Evolutionary conservation across 2,113 vertebrate genomes (phyloP).

Genomic region (Oophaga pumilio): DNA sequence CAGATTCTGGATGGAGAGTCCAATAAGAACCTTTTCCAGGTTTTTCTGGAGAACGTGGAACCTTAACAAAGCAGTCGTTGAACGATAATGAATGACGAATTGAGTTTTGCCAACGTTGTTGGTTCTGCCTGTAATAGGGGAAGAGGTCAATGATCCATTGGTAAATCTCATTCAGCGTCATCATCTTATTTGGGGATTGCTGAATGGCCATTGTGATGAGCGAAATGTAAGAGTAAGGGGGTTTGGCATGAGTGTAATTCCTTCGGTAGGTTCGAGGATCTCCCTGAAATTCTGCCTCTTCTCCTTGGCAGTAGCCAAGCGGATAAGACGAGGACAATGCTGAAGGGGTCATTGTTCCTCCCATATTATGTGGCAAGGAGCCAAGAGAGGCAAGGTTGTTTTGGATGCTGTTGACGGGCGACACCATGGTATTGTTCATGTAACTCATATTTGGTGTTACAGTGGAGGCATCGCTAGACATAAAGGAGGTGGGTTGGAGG

Average conservation of each 20-base stretch:
- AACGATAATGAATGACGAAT: constrained; percentile 62
- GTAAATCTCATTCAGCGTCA: constrained; percentile 64
- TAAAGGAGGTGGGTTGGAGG: constrained; percentile 39
- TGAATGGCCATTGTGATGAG: constrained; percentile 66
- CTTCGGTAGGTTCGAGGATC: constrained; percentile 57
- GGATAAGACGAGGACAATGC: constrained; percentile 22
- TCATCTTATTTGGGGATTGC: constrained; percentile 60
- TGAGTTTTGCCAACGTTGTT: constrained; percentile 63
- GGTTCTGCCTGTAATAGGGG: constrained; percentile 64
- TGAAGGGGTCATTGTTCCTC: constrained; percentile 10
- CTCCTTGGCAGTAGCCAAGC: constrained; percentile 37
- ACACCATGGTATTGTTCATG: constrained; percentile 33
- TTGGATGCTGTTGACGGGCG: constrained; percentile 23
- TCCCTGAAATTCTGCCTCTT: constrained; percentile 50
- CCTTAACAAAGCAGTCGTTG: constrained; percentile 63
- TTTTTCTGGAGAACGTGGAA: constrained; percentile 62
- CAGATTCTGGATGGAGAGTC: constrained; percentile 63
- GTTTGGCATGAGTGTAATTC: constrained; percentile 63
- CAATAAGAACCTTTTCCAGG: constrained; percentile 64
- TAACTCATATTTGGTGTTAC: constrained; percentile 33
- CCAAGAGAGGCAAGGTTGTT: constrained; percentile 19
- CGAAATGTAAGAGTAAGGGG: constrained; percentile 60
- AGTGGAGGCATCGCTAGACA: constrained; percentile 25
- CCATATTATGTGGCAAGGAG: constrained; percentile 34
- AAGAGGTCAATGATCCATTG: constrained; percentile 64